These are phyloP conservation scores for Philhelius pedissequus DNA, from an alignment of 2,888 invertebrate species.

Conservation along the genomic window DNA sequence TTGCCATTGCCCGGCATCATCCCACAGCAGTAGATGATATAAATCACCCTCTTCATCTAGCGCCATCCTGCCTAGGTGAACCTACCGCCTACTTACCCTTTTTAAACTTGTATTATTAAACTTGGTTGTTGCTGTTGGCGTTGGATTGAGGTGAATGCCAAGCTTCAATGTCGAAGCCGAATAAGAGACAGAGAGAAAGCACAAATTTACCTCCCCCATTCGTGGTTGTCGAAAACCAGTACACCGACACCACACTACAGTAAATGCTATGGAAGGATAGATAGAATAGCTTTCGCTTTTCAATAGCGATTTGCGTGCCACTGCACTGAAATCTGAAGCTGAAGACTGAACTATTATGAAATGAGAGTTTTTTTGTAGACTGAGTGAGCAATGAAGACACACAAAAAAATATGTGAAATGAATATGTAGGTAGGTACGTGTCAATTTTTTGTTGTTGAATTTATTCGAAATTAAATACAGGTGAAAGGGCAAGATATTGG, in stretches of 20 bases:
- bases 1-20: slow-evolving; percentile 27
- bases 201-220: slow-evolving; percentile 13
- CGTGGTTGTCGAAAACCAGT: slow-evolving; percentile 18
- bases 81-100: too few relatives aligned
- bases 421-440: too few relatives aligned
- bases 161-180: slow-evolving; percentile 51
- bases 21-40: neutral
- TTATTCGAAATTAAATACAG: too few relatives aligned
- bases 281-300: slow-evolving; percentile 64
- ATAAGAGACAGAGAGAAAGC: slow-evolving; percentile 28
- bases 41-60: neutral
- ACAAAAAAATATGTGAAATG: slow-evolving; percentile 3
- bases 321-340: neutral
- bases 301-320: slow-evolving; percentile 32
- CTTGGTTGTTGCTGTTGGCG: too few relatives aligned
- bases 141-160: slow-evolving; percentile 65
- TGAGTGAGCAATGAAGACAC: neutral
- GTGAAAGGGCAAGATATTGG: too few relatives aligned
- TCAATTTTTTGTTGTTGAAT: too few relatives aligned
- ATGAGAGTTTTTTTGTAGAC: slow-evolving; percentile 6
- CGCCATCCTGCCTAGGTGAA: neutral
- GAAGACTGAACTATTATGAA: slow-evolving; percentile 28
- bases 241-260: slow-evolving; percentile 7
- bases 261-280: neutral
- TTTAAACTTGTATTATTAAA: slow-evolving; percentile 46